Evolutionary conservation across 2,888 invertebrate genomes (phyloP).

Genomic region (Patella pellucida): DNA sequence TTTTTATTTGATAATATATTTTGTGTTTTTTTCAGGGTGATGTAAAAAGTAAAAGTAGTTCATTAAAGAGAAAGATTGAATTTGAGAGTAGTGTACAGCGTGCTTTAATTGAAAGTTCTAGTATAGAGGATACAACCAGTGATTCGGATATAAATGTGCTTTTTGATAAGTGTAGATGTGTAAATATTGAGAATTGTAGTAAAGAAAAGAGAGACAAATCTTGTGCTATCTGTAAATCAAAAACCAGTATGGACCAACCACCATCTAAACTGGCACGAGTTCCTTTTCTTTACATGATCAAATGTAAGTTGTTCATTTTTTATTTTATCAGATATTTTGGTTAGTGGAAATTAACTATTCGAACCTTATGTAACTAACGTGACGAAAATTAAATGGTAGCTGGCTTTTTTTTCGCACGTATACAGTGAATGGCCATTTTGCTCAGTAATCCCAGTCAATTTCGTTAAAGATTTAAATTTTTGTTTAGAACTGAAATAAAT

Average conservation of each 20-base stretch:
- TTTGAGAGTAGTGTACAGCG: no score
- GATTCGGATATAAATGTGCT: neutral
- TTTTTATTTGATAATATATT: neutral
- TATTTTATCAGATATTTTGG: no score
- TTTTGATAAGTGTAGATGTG: neutral
- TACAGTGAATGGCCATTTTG: no score
- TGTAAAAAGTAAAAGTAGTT: neutral
- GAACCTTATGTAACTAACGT: no score
- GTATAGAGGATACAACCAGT: neutral
- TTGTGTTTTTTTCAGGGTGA: neutral
- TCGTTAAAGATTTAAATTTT: no score
- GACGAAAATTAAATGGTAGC: no score
- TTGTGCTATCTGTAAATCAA: neutral
- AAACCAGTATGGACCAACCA: neutral
- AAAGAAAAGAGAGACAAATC: neutral
- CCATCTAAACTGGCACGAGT: neutral
- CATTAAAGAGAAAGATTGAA: no score
- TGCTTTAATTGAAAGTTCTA: neutral
- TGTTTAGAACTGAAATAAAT: no score
- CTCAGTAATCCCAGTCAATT: no score
- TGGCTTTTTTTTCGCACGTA: no score
- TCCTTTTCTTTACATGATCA: constrained; percentile 3
- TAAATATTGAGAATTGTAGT: neutral
- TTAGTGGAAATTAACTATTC: no score
- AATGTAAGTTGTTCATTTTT: neutral